Conservation (phyloP, 2,888 invertebrate genomes). For the Mesodorylaimus sp. region DNA sequence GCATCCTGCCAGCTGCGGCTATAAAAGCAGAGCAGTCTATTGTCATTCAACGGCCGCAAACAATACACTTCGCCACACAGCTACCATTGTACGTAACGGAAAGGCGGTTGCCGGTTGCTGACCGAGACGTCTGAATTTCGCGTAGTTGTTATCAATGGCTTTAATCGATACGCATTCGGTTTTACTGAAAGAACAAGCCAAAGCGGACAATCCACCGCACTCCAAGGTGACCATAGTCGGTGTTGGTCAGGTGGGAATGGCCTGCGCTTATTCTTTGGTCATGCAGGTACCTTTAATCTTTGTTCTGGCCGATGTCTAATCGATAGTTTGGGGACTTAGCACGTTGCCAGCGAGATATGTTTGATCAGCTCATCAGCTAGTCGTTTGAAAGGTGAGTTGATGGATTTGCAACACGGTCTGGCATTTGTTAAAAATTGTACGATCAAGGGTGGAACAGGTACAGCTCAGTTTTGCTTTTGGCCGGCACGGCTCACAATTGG, state of each 20-base stretch:
- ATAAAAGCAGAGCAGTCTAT: too few relatives aligned
- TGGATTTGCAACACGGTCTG: conserved; percentile 75
- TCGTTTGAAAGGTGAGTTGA: conserved; percentile 66
- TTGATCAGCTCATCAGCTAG: conserved; percentile 61
- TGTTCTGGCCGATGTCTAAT: conserved; percentile 3
- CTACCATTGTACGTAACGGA: too few relatives aligned
- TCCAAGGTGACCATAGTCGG: conserved; percentile 65
- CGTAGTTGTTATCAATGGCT: background rate
- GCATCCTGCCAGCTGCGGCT: too few relatives aligned
- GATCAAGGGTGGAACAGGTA: conserved; percentile 51
- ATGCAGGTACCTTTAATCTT: conserved; percentile 44
- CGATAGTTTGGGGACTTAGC: too few relatives aligned
- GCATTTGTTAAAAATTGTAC: conserved; percentile 60
- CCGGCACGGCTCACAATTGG: background rate
- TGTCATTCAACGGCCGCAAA: too few relatives aligned
- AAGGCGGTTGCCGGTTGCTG: background rate
- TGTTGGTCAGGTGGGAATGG: conserved; percentile 69
- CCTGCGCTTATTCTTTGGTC: conserved; percentile 60
- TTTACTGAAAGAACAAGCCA: background rate
- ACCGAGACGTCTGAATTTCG: background rate
- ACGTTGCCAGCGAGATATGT: conserved; percentile 57
- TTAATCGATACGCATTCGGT: background rate
- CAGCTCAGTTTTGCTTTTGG: background rate
- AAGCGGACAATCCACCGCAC: conserved; percentile 4
- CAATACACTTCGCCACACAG: too few relatives aligned